Evolutionary conservation across 2,888 invertebrate species (phyloP).

Genomic region (Lasioglossum villosulum): DNA sequence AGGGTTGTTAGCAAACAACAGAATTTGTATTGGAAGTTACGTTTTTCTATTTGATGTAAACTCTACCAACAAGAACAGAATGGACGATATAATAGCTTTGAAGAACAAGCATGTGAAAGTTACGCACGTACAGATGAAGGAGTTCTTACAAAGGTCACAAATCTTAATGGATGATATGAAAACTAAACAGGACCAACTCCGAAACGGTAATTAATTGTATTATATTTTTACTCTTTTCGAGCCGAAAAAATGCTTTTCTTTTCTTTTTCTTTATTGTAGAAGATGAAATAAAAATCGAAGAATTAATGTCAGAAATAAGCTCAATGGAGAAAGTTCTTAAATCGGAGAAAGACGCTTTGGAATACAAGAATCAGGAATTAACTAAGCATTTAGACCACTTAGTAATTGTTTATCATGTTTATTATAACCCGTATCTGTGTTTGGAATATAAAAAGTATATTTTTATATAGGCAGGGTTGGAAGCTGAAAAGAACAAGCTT

Average conservation of each 20-base stretch:
- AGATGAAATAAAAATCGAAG: slow-evolving; percentile 34
- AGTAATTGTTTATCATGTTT: slow-evolving; percentile 33
- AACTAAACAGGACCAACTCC: slow-evolving; percentile 21
- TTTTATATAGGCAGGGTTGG: slow-evolving; percentile 64
- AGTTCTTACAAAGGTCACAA: slow-evolving; percentile 23
- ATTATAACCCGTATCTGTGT: neutral
- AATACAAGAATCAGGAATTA: slow-evolving; percentile 39
- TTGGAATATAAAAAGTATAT: neutral
- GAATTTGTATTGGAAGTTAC: neutral
- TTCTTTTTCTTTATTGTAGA: slow-evolving; percentile 28
- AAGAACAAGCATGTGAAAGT: slow-evolving; percentile 40
- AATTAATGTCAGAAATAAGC: slow-evolving; percentile 30
- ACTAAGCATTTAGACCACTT: slow-evolving; percentile 21
- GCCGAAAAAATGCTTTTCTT: neutral
- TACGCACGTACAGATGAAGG: slow-evolving; percentile 20
- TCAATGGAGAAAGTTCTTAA: slow-evolving; percentile 27
- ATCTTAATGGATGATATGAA: slow-evolving; percentile 25
- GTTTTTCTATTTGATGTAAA: neutral
- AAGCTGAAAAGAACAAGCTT: slow-evolving; percentile 58
- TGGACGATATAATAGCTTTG: slow-evolving; percentile 36
- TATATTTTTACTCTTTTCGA: neutral
- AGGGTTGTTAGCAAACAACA: neutral
- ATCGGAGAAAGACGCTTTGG: slow-evolving; percentile 35
- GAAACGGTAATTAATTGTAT: slow-evolving; percentile 34
- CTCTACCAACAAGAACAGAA: neutral